phyloP scores from a whole-genome alignment of 1,140 invertebrate species.

The Cardiocondyla obscurior region DNA sequence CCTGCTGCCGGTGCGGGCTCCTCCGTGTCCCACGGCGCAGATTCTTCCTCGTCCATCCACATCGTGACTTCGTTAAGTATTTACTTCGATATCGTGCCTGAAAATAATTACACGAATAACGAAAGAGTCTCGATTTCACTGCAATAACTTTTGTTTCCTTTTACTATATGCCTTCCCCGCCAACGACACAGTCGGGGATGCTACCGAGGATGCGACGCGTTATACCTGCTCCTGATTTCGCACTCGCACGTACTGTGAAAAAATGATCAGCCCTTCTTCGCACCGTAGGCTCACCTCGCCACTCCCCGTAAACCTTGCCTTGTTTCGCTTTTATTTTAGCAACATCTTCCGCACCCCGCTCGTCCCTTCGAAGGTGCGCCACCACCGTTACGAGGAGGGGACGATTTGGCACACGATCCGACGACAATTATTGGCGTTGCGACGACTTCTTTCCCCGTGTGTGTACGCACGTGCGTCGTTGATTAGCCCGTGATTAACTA shows the following conservation, averaged over 20 bases:
- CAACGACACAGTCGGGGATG: neutral
- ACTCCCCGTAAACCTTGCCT: conserved; percentile 70
- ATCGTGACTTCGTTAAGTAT: conserved; percentile 66
- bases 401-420: conserved; percentile 67
- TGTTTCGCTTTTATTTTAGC: conserved; percentile 82
- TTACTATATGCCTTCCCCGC: neutral
- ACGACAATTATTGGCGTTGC: conserved; percentile 64
- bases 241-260: conserved; percentile 71
- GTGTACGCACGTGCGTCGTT: neutral
- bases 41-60: conserved; percentile 81
- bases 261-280: conserved; percentile 68
- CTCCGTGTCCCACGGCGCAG: conserved; percentile 75
- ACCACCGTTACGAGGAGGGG: conserved; percentile 60
- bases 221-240: conserved; percentile 72
- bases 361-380: conserved; percentile 54
- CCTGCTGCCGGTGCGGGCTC: conserved; percentile 58
- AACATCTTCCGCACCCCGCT: conserved; percentile 72
- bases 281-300: conserved; percentile 57
- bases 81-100: conserved; percentile 22
- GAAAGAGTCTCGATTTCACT: neutral
- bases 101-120: neutral
- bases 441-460: conserved; percentile 1
- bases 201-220: neutral
- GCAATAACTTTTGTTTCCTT: neutral
- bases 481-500: conserved; percentile 33